Evolutionary conservation across 2,113 vertebrate genomes (phyloP), one percentile per base, ranked within the genome.

Genomic region (Labeo catla): DNA sequence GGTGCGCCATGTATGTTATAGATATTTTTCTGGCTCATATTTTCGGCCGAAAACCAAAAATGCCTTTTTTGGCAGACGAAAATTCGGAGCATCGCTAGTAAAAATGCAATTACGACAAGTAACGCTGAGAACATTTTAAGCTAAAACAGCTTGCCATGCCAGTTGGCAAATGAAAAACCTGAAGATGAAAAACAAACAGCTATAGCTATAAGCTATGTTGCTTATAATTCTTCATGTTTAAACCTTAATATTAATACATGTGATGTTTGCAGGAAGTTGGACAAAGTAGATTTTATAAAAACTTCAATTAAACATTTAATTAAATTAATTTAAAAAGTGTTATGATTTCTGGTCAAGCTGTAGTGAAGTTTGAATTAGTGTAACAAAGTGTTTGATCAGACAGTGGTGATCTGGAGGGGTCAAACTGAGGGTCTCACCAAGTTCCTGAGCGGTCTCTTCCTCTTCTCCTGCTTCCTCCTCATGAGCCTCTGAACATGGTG

Each of bases 401-500:
- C 3, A 3, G 4, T 74, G 72, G 11, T 12, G 47, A 10, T 39
- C 77, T 45, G 76, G 61, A 50, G 43, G 45, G 15, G 39, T 63
- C 39, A 59, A 54, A 7, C 28, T 68, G 65, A 43, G 66, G 66
- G 13, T 36, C 16, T 39, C 86, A 89, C 89, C 86, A 15, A 63
- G 72, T 57, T 81, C 86, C 3, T 84, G 83, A 15, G 13, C 28
- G 61, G 63, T 70, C 49, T 65, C 87, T 21, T 70, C 68, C 8
- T 28, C 70, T 19, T 21, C 76, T 65, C n/a, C 80, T 11, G 34
- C 76, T 28, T 80, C 79, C 34, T 70, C 83, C 15, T 82, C 36
- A 57, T 57, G 52, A 73, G 43, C 23, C 19, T 73, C 86, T 85
- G 28, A 65, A n/a, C 16, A n/a, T 57, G 76, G 50, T 59, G 15